Conservation (phyloP, 2,113 vertebrate species). For the Esox niger region DNA sequence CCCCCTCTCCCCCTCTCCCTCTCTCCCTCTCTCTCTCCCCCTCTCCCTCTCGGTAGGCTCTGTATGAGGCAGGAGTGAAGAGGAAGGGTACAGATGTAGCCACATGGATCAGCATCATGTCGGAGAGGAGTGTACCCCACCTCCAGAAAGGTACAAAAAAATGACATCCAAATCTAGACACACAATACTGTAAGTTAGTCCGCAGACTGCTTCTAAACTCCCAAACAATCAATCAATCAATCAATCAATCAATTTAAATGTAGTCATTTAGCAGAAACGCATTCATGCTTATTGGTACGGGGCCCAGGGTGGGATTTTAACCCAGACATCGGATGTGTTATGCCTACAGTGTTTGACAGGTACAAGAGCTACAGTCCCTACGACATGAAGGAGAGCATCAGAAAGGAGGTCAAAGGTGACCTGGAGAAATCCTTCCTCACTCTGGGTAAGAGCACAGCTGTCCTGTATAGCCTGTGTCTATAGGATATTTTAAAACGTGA, state of each 20-base stretch:
- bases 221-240: too few species aligned
- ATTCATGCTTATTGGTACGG: too few species aligned
- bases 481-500: too few species aligned
- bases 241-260: too few species aligned
- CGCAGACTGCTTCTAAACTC: too few species aligned
- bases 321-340: neutral
- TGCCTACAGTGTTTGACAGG: slow-evolving; percentile 81
- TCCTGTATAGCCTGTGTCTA: neutral
- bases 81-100: slow-evolving; percentile 87
- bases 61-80: slow-evolving; percentile 93
- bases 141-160: slow-evolving; percentile 90
- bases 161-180: too few species aligned
- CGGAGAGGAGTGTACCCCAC: slow-evolving; percentile 83
- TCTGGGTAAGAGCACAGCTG: slow-evolving; percentile 72
- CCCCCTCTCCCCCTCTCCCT: too few species aligned
- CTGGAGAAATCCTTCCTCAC: slow-evolving; percentile 91
- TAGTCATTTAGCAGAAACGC: too few species aligned
- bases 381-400: slow-evolving; percentile 95
- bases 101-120: slow-evolving; percentile 92
- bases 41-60: slow-evolving; percentile 68
- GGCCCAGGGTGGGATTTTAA: too few species aligned
- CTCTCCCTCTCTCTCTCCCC: too few species aligned
- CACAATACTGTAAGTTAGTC: too few species aligned
- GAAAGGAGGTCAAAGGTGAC: slow-evolving; percentile 93
- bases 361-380: slow-evolving; percentile 97